A percentile compares a stretch with the other conserved stretches of the same genome.
phyloP scores from a whole-genome alignment of 2,797 vertebrate species.

The Aeoliscus strigatus region DNA sequence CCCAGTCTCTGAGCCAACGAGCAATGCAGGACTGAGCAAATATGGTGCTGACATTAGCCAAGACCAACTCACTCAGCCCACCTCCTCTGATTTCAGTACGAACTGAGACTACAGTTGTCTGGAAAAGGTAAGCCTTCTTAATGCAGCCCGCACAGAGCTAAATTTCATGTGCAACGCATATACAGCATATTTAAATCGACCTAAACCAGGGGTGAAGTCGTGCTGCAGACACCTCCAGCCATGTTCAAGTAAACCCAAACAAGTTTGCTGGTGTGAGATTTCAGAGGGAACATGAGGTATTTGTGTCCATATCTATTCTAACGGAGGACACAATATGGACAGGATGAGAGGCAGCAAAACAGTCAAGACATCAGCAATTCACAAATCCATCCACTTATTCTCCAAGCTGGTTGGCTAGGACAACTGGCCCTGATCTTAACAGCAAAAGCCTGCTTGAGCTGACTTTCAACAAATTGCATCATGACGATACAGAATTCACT shows the following conservation, averaged over 20 bases:
- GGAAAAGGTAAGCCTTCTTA: slow-evolving; percentile 10
- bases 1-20: slow-evolving; percentile 48
- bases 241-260: slow-evolving; percentile 2
- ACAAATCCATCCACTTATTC: slow-evolving; percentile 4
- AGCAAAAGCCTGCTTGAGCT: background rate
- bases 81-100: slow-evolving; percentile 25
- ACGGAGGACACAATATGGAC: no score
- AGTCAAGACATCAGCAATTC: no score
- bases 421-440: slow-evolving; percentile 5
- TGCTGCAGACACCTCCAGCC: background rate
- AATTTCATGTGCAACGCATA: no score
- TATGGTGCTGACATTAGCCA: slow-evolving; percentile 40
- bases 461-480: slow-evolving; percentile 15
- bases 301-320: no score
- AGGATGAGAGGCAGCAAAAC: no score
- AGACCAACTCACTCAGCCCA: slow-evolving; percentile 35
- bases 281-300: no score
- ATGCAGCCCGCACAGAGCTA: no score
- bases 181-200: no score
- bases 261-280: background rate
- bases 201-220: no score
- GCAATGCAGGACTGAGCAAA: slow-evolving; percentile 41
- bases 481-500: slow-evolving; percentile 16
- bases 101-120: slow-evolving; percentile 18
- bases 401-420: slow-evolving; percentile 1